Percentiles rank a stretch among this genome's conserved stretches.
Conservation (phyloP, 2,797 vertebrate genomes). For the Eleutherodactylus coqui region DNA sequence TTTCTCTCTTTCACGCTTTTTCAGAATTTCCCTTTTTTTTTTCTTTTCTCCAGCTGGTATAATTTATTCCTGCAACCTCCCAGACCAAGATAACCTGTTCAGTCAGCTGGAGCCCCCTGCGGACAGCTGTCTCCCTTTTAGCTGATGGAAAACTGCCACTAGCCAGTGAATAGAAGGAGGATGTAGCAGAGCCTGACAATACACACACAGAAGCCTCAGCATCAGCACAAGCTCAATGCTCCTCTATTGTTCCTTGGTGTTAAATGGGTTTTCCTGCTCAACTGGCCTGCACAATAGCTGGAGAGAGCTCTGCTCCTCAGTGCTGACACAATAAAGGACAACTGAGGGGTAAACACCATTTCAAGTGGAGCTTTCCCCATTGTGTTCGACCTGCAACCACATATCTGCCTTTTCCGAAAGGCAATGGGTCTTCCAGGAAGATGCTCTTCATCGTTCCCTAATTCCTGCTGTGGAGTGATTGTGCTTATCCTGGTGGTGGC, state of each 20-base stretch:
- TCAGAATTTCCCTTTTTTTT: constrained; percentile 50
- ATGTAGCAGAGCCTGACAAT: constrained; percentile 77
- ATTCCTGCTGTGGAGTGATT: constrained; percentile 74
- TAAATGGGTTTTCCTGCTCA: constrained; percentile 73
- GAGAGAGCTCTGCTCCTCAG: constrained; percentile 52
- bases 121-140: constrained; percentile 74
- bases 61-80: constrained; percentile 78
- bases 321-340: constrained; percentile 44
- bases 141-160: constrained; percentile 73
- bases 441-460: constrained; percentile 66
- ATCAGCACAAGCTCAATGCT: constrained; percentile 70
- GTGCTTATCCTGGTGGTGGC: constrained; percentile 80
- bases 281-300: constrained; percentile 75
- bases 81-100: constrained; percentile 76
- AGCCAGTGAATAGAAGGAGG: constrained; percentile 74
- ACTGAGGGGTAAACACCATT: constrained; percentile 58
- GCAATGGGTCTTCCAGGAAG: constrained; percentile 80
- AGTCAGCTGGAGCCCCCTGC: constrained; percentile 78
- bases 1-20: constrained; percentile 30
- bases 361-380: constrained; percentile 41
- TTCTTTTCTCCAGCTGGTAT: constrained; percentile 75
- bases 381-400: constrained; percentile 61
- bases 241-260: constrained; percentile 78
- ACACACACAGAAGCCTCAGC: constrained; percentile 73
- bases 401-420: constrained; percentile 65